phyloP scores from a whole-genome alignment of 2,797 vertebrate genomes.

The Acropternis orthonyx region DNA sequence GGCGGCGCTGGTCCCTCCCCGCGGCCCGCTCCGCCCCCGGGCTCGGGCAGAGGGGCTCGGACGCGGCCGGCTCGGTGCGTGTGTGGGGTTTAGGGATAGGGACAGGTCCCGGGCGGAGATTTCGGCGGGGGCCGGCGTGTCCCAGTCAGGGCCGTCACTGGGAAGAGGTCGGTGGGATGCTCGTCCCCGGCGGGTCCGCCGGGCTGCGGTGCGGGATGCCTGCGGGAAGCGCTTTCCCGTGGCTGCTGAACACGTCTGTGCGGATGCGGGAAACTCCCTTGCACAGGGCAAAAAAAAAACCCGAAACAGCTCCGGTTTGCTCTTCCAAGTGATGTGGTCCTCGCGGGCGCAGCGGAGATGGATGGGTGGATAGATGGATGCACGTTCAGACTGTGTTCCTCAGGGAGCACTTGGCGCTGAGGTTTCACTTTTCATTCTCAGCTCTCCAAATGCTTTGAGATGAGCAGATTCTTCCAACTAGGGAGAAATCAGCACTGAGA shows the following conservation, averaged over 20 bases:
- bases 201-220: background rate
- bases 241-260: background rate
- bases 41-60: background rate
- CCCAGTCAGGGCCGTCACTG: background rate
- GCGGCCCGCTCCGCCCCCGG: background rate
- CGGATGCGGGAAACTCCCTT: background rate
- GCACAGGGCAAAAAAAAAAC: background rate
- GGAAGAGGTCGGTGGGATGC: background rate
- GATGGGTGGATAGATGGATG: background rate
- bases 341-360: fast-evolving
- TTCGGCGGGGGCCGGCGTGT: background rate
- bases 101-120: background rate
- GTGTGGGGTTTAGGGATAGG: background rate
- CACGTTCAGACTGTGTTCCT: background rate
- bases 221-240: background rate
- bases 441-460: background rate
- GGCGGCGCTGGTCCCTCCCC: background rate
- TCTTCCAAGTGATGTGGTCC: background rate
- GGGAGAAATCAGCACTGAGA: background rate
- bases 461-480: background rate
- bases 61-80: background rate
- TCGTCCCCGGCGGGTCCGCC: background rate
- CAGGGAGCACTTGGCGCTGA: fast-evolving
- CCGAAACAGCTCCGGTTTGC: background rate
- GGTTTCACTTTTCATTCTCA: background rate